These are phyloP conservation scores for Papilio glaucus DNA, from an alignment of 1,140 invertebrate genomes.

Conservation along the genomic window DNA sequence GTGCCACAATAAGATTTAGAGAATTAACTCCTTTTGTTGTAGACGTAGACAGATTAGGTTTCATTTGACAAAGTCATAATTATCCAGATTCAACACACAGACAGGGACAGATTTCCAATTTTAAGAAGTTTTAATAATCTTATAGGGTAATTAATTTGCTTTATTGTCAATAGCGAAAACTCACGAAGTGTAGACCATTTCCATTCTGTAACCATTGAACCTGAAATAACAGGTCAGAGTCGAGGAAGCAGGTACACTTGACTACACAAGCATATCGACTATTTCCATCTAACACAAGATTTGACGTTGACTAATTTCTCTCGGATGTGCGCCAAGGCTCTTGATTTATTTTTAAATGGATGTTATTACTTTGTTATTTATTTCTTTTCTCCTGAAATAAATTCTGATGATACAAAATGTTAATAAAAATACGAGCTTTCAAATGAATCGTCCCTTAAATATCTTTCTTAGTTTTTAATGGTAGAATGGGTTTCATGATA, in stretches of 20 bases:
- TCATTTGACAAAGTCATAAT: too few species aligned
- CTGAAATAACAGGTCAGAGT: slow-evolving; percentile 60
- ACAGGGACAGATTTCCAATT: too few species aligned
- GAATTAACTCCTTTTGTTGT: too few species aligned
- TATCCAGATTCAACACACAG: too few species aligned
- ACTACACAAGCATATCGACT: slow-evolving; percentile 50
- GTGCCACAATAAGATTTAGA: neutral
- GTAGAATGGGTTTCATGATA: too few species aligned
- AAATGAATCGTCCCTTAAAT: neutral
- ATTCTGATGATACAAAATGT: neutral
- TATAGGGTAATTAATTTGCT: neutral
- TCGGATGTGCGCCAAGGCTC: neutral
- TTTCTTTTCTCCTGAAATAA: neutral
- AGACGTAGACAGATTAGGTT: too few species aligned
- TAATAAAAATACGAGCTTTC: neutral
- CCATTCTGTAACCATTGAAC: slow-evolving; percentile 54
- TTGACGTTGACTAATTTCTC: slow-evolving; percentile 54
- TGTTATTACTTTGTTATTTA: neutral
- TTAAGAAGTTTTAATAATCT: too few species aligned
- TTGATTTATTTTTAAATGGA: slow-evolving; percentile 31
- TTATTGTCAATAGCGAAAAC: slow-evolving; percentile 17
- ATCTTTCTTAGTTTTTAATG: too few species aligned
- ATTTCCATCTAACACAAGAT: slow-evolving; percentile 48
- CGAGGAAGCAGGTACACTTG: slow-evolving; percentile 52
- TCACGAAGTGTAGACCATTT: slow-evolving; percentile 47